Evolutionary conservation across 2,113 vertebrate species (phyloP), one percentile per base, ranked within the genome.

Genomic region (Benitochromis conjunctus): DNA sequence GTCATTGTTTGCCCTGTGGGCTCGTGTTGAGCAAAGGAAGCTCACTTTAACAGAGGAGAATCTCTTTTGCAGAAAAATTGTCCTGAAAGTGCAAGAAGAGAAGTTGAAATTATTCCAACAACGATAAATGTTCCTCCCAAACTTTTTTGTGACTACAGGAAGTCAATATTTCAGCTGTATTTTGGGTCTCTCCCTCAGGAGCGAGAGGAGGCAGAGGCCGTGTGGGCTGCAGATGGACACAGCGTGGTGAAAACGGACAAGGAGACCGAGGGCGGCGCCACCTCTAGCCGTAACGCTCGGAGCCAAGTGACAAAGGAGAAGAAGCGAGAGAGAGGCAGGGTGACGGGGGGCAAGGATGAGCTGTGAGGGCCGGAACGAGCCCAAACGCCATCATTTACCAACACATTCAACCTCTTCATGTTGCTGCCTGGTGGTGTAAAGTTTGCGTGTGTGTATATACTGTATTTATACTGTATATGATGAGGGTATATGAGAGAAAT

Each of bases 131-230:
- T 53, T 53, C 46, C 6, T 54, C n/a, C 29, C 26, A 51, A 74
- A 69, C 36, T 6, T 74, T 34, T 19, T 4, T 38, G 14, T 31
- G 12, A 41, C 43, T 43, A 4, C 36, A 38, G 6, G 5, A 81
- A 79, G 55, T 81, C 43, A 85, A 26, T 57, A 14, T 80, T 55
- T 46, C 18, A n/a, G 24, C 46, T 78, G 18, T 54, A 13, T 51
- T 88, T 43, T 71, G 7, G 79, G 5, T 79, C 1, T 84, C 13
- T 71, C 21, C 48, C 74, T 36, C 87, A 97, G 96, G 96, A 97
- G 88, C 94, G 96, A 79, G 96, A 97, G 85, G 95, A 97, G 84
- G 96, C 95, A 1, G 96, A 96, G 86, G 88, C 91, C 4, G 4
- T 95, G 90, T 96, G 96, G 96, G 89, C 90, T 4, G 91, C 85